Percentiles rank a stretch among this genome's conserved stretches.
Evolutionary conservation across 2,888 invertebrate genomes (phyloP).

Genomic region (Sussaba pulchella): DNA sequence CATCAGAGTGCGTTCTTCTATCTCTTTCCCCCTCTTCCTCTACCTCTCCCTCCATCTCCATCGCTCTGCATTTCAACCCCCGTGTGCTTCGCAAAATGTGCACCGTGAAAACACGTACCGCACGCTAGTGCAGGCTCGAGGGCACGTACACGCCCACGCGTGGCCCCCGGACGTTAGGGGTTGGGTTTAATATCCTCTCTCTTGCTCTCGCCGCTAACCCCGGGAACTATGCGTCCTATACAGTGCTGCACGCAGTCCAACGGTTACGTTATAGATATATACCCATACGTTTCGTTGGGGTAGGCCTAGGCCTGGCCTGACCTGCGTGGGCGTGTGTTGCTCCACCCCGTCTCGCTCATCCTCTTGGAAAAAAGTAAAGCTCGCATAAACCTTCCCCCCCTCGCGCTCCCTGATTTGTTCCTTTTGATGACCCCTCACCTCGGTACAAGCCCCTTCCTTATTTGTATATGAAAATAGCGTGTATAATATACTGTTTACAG

Average conservation of each 20-base stretch:
- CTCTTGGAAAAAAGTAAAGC: conserved; percentile 71
- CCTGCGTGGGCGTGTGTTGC: conserved; percentile 79
- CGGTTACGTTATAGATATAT: conserved; percentile 72
- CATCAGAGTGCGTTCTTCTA: conserved; percentile 52
- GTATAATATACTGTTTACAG: background rate
- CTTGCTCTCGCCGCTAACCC: conserved; percentile 60
- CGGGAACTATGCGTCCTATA: conserved; percentile 71
- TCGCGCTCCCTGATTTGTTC: conserved; percentile 41
- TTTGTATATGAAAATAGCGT: conserved; percentile 11
- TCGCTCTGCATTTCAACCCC: conserved; percentile 55
- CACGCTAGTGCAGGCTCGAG: conserved; percentile 65
- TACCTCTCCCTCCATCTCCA: conserved; percentile 45
- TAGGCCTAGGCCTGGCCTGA: conserved; percentile 77
- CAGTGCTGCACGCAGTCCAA: conserved; percentile 64
- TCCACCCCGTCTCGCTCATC: conserved; percentile 79
- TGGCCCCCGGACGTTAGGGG: conserved; percentile 77
- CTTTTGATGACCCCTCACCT: conserved; percentile 40
- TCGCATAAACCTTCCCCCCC: conserved; percentile 9
- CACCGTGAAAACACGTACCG: conserved; percentile 66
- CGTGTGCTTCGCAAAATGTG: conserved; percentile 64
- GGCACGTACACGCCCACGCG: conserved; percentile 81
- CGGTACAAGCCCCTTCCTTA: conserved; percentile 32
- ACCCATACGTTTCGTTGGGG: conserved; percentile 76
- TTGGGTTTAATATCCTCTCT: conserved; percentile 66
- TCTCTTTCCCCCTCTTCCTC: conserved; percentile 47